phyloP scores from a whole-genome alignment of 2,113 vertebrate genomes.

The Dolichotis patagonum region DNA sequence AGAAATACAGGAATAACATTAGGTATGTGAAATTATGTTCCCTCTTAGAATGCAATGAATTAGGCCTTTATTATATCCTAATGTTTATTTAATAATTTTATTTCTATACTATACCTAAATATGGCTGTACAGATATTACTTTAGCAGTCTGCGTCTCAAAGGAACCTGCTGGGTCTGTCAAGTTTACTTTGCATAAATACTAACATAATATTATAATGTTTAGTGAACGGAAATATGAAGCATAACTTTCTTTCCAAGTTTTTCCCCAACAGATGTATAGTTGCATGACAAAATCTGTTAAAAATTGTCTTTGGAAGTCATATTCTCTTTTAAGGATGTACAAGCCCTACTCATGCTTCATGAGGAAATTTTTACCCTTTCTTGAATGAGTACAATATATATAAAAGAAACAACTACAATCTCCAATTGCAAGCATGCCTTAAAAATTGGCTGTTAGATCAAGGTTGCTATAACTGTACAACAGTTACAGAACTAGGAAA shows the following conservation, averaged over 20 bases:
- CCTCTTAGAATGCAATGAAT: neutral
- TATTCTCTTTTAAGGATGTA: neutral
- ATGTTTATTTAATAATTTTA: neutral
- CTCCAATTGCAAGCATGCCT: neutral
- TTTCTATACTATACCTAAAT: neutral
- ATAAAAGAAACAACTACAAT: neutral
- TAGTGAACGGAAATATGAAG: neutral
- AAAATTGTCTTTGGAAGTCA: neutral
- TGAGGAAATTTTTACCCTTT: neutral
- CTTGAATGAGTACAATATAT: neutral
- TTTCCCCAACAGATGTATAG: neutral
- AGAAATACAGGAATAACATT: fast-evolving
- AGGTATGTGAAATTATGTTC: fast-evolving
- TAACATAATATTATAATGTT: neutral
- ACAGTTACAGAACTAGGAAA: no score
- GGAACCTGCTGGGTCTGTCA: neutral
- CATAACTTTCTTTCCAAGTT: neutral
- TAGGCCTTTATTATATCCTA: neutral
- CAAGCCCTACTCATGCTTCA: neutral
- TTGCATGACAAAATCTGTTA: neutral
- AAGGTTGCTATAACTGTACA: no score
- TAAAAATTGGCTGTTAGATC: neutral
- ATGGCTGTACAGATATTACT: neutral
- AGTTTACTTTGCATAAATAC: neutral
- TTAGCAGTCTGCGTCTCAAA: neutral